Evolutionary conservation across 2,888 invertebrate species (phyloP).

Genomic region (Drosophila trichaetosa): DNA sequence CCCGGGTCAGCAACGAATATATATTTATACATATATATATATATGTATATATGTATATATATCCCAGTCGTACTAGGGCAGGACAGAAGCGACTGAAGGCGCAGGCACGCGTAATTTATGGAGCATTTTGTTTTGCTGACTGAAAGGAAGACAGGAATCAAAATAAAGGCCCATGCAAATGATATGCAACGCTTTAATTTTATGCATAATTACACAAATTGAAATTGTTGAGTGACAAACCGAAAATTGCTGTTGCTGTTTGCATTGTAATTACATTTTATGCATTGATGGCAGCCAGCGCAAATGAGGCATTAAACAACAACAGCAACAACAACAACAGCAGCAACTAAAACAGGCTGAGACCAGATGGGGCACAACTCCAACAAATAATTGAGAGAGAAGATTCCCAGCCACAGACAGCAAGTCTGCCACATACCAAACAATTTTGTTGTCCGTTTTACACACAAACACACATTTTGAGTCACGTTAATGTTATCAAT

Average conservation of each 20-base stretch:
- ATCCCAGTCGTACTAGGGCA: neutral
- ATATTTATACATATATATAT: neutral
- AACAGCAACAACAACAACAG: slow-evolving; percentile 6
- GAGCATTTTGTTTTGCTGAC: slow-evolving; percentile 64
- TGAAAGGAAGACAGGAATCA: slow-evolving; percentile 47
- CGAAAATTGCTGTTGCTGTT: slow-evolving; percentile 47
- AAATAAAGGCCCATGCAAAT: slow-evolving; percentile 67
- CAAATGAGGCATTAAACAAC: slow-evolving; percentile 62
- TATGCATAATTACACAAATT: slow-evolving; percentile 81
- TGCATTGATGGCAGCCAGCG: slow-evolving; percentile 49
- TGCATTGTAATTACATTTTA: slow-evolving; percentile 68
- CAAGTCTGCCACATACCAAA: slow-evolving; percentile 34
- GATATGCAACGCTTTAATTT: slow-evolving; percentile 81
- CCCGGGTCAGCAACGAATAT: slow-evolving; percentile 61
- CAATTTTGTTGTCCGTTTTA: slow-evolving; percentile 30
- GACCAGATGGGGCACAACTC: slow-evolving; percentile 25
- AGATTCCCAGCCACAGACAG: slow-evolving; percentile 24
- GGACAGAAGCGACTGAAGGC: slow-evolving; percentile 32
- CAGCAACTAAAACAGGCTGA: neutral
- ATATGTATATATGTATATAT: neutral
- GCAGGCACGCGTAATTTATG: slow-evolving; percentile 80
- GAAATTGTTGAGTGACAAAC: slow-evolving; percentile 78
- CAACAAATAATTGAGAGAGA: neutral
- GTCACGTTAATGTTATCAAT: slow-evolving; percentile 60
- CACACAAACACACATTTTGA: slow-evolving; percentile 63